phyloP scores from a whole-genome alignment of 92 coral and sea anemone genomes.

The Porites divaricata region DNA sequence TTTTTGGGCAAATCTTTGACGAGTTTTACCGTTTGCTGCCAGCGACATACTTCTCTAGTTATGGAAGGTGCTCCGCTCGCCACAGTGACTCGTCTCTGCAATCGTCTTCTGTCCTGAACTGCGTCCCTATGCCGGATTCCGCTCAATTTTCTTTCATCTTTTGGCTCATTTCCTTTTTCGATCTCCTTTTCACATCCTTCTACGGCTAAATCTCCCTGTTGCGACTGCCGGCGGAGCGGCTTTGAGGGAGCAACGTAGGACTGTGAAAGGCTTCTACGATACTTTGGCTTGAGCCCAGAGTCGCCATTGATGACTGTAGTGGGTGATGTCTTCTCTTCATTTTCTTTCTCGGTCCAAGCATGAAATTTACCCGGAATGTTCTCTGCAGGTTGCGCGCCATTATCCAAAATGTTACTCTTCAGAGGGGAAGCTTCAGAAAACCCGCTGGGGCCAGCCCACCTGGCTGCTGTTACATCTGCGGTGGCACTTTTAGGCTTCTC shows the following conservation, averaged over 20 bases:
- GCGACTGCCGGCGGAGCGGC: background rate
- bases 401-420: background rate
- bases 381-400: background rate
- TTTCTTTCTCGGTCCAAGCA: slow-evolving; percentile 7
- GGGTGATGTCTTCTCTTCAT: background rate
- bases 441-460: background rate
- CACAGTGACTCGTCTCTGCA: slow-evolving; percentile 8
- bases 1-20: slow-evolving; percentile 32
- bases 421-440: background rate
- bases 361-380: background rate
- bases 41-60: slow-evolving; percentile 15
- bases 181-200: background rate
- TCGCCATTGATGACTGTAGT: background rate
- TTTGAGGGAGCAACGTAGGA: background rate
- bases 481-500: background rate
- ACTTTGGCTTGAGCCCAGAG: background rate
- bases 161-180: background rate
- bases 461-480: background rate
- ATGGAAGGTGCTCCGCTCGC: background rate
- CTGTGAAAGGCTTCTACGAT: slow-evolving; percentile 3
- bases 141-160: background rate
- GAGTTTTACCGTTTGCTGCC: slow-evolving; percentile 21
- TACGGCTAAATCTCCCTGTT: background rate
- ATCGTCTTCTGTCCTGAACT: background rate
- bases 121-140: background rate